Conservation (phyloP, 2,797 vertebrate species). For the Hydrocynus forskahlii region DNA sequence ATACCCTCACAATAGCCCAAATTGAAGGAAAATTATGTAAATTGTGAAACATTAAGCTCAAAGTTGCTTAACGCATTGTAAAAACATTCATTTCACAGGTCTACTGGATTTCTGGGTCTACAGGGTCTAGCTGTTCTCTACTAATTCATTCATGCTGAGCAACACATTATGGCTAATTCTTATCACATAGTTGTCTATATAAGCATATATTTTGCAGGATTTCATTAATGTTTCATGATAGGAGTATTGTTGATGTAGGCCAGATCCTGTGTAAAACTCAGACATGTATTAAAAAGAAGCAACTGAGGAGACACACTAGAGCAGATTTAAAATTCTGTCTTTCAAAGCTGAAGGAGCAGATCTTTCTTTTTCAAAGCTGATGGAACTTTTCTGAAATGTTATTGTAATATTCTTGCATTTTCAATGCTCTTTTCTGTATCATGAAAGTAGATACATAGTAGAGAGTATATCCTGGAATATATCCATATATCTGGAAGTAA, state of each 20-base stretch:
- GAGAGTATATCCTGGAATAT: no score
- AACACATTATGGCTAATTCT: neutral
- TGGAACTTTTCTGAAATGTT: neutral
- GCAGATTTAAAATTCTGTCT: neutral
- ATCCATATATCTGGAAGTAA: no score
- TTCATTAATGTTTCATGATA: neutral
- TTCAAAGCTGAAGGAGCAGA: neutral
- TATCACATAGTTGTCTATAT: neutral
- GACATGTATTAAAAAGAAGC: neutral
- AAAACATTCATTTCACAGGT: slow-evolving; percentile 1
- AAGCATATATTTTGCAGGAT: neutral
- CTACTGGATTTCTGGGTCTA: neutral
- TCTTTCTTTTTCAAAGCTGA: neutral
- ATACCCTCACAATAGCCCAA: slow-evolving; percentile 7
- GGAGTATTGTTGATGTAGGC: neutral
- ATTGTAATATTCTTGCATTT: neutral
- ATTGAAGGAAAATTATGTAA: neutral
- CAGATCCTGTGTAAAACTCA: neutral
- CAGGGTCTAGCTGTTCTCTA: neutral
- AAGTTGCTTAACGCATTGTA: neutral
- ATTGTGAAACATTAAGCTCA: neutral
- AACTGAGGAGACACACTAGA: neutral
- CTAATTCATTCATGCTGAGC: neutral
- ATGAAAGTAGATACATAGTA: neutral
- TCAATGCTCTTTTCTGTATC: neutral